phyloP scores from a whole-genome alignment of 2,797 vertebrate species.

The Lutjanus argentimaculatus region DNA sequence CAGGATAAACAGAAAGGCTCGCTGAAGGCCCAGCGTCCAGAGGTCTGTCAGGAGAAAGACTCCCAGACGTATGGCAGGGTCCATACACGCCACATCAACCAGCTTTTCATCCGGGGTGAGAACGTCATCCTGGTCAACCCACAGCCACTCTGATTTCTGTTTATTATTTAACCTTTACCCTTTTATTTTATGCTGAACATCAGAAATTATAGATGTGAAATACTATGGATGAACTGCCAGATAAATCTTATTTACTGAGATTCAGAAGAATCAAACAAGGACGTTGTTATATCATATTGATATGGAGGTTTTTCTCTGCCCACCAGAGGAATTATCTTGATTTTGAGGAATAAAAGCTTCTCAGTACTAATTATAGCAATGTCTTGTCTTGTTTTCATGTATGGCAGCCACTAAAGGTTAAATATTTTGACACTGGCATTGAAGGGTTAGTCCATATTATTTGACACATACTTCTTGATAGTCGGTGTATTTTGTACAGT shows the following conservation, averaged over 20 bases:
- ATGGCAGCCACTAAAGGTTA: conserved; percentile 7
- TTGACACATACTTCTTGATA: too few relatives aligned
- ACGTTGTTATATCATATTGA: conserved; percentile 84
- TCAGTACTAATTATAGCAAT: conserved; percentile 16
- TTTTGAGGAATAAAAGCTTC: conserved; percentile 64
- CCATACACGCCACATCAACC: conserved; percentile 94
- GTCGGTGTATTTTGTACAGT: too few relatives aligned
- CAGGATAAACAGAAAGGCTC: conserved; percentile 18
- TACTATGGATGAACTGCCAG: not conserved
- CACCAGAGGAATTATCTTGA: conserved; percentile 29
- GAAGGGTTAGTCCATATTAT: too few relatives aligned
- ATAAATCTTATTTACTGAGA: conserved; percentile 23
- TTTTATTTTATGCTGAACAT: not conserved
- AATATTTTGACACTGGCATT: not conserved
- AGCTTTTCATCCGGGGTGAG: conserved; percentile 97
- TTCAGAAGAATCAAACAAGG: conserved; percentile 50
- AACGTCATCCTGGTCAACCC: conserved; percentile 94
- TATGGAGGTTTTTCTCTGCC: conserved; percentile 69
- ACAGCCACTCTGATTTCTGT: conserved; percentile 84
- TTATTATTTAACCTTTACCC: not conserved
- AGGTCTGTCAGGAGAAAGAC: conserved; percentile 62
- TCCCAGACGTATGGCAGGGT: conserved; percentile 90
- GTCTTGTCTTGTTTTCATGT: conserved; percentile 10
- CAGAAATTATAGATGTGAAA: conserved; percentile 5
- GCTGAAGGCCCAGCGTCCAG: conserved; percentile 16